Percentiles rank a stretch among this genome's conserved stretches.
These are phyloP conservation scores for Zaprionus nigranus DNA, from an alignment of 1,140 invertebrate species.

Conservation along the genomic window DNA sequence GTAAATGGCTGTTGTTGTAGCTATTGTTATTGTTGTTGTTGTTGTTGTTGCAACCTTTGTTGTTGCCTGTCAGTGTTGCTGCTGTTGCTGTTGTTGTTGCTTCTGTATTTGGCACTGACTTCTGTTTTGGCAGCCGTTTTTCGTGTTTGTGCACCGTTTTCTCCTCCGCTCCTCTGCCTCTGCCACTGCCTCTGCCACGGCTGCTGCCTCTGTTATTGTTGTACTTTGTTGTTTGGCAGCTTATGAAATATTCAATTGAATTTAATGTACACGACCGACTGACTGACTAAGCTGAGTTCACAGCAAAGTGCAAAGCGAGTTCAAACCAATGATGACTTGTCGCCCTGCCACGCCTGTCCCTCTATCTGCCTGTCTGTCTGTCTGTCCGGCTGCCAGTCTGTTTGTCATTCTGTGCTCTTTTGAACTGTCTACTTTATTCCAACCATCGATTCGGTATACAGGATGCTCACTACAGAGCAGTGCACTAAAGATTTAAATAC, in stretches of 20 bases:
- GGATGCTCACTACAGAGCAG: not conserved
- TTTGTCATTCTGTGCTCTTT: slow-evolving; percentile 22
- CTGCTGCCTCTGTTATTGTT: slow-evolving; percentile 39
- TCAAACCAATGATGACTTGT: slow-evolving; percentile 36
- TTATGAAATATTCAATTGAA: slow-evolving; percentile 75
- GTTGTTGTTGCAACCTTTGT: slow-evolving; percentile 18
- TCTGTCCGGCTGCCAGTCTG: not conserved
- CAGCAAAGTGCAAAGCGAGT: slow-evolving; percentile 44
- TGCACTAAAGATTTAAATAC: not conserved
- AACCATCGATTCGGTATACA: not conserved
- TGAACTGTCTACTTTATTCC: not conserved
- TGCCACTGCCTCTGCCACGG: not conserved
- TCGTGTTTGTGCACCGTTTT: slow-evolving; percentile 47
- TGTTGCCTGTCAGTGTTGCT: slow-evolving; percentile 14
- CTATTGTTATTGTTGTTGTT: slow-evolving; percentile 16
- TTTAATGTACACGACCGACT: slow-evolving; percentile 67
- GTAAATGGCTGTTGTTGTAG: slow-evolving; percentile 29
- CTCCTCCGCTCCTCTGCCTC: not conserved
- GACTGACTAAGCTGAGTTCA: slow-evolving; percentile 59
- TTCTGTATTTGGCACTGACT: slow-evolving; percentile 32
- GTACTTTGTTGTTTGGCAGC: slow-evolving; percentile 59
- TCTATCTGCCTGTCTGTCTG: not conserved
- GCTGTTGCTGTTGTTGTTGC: not conserved
- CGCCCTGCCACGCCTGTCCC: not conserved
- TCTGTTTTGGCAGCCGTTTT: slow-evolving; percentile 56